Evolutionary conservation across 2,113 vertebrate species (phyloP), one percentile per base, ranked within the genome.

Genomic region (Tenrec ecaudatus): DNA sequence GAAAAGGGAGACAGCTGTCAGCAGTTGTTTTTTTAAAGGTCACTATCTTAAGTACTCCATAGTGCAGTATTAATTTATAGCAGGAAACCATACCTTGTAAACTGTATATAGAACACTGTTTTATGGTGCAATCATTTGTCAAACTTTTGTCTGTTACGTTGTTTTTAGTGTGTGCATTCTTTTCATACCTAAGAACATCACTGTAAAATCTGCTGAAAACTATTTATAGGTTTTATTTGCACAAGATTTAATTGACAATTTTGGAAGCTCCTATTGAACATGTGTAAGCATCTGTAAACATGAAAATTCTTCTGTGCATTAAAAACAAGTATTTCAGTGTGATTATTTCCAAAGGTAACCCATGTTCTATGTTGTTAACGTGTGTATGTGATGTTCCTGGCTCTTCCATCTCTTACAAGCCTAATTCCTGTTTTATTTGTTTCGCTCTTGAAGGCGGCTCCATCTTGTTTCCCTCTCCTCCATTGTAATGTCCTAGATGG

Each of bases 81-180:
- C 97, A 97, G 97, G 97, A 98, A 97, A 96, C 86, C 97, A 89
- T 98, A 98, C 97, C 98, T 96, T 98, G 92, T 98, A 97, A 98
- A 97, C 98, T 98, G 98, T 98, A 98, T 98, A 98, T 98, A 98
- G 98, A 97, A 98, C 97, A 98, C 97, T 98, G 97, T 98, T 97
- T 97, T 97, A 98, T 97, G 98, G 98, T 98, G 98, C 98, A 98
- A 98, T 98, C 98, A 97, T 97, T 97, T 97, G 97, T 98, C 98
- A 96, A 93, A 97, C 88, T 97, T 97, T 86, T 97, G 96, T 98
- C 97, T 98, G 97, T 98, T 98, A 96, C 96, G 96, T 98, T 97
- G 96, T 96, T 98, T 98, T 97, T 95, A 90, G 92, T 96, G 96
- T 93, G 97, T 95, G 96, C 93, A 93, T 93, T 98, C 91, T 98